A percentile compares a stretch with the other conserved stretches of the same genome.
Evolutionary conservation across 2,113 vertebrate species (phyloP).

Genomic region (Chaetura pelagica): DNA sequence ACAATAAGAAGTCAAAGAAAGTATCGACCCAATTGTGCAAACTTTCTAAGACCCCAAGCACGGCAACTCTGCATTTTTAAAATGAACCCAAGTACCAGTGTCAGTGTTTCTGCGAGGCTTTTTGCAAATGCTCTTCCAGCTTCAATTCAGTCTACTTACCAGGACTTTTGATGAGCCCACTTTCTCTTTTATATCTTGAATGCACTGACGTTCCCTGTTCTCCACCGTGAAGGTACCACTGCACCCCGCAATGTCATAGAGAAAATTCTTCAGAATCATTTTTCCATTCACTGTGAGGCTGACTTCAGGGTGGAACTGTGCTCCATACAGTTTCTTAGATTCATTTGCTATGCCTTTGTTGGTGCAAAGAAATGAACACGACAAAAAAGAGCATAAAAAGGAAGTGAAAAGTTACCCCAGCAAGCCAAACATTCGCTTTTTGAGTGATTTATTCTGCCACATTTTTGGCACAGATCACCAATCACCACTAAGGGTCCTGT

Average conservation of each 20-base stretch:
- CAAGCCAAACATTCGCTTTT: neutral
- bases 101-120: neutral
- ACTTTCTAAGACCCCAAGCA: neutral
- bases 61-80: neutral
- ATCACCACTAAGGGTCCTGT: neutral
- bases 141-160: slow-evolving; percentile 75
- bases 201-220: slow-evolving; percentile 89
- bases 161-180: slow-evolving; percentile 94
- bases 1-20: neutral
- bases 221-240: slow-evolving; percentile 93
- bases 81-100: too few relatives aligned
- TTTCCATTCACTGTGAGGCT: slow-evolving; percentile 94
- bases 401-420: neutral
- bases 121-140: neutral
- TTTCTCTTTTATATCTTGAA: slow-evolving; percentile 89
- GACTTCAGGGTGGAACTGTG: slow-evolving; percentile 97
- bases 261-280: slow-evolving; percentile 93
- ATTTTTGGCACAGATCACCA: neutral
- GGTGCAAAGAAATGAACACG: neutral
- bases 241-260: slow-evolving; percentile 95
- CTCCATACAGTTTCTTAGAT: slow-evolving; percentile 96
- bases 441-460: neutral
- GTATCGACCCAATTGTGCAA: accelerated
- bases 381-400: neutral
- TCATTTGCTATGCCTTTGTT: slow-evolving; percentile 93